phyloP scores from a whole-genome alignment of 2,888 invertebrate species.

The Stegana nigrithorax region DNA sequence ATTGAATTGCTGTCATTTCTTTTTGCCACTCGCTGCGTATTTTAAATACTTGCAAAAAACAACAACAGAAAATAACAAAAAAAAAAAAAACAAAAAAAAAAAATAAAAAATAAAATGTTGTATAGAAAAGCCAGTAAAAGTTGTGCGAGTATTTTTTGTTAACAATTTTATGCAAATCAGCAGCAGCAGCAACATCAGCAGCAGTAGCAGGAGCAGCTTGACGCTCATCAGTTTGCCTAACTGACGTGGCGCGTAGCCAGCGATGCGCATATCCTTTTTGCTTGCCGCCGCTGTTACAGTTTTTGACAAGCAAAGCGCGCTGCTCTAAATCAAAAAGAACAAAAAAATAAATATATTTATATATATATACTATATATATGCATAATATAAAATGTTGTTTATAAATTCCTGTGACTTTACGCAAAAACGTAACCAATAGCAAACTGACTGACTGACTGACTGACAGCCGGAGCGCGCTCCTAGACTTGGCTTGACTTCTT shows the following conservation, averaged over 20 bases:
- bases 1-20: conserved; percentile 44
- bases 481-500: no score
- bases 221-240: no score
- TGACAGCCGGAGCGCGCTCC: no score
- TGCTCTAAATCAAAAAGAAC: conserved; percentile 22
- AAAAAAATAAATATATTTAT: background rate
- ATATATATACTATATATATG: conserved; percentile 1
- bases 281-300: background rate
- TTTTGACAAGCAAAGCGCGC: background rate
- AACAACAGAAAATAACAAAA: conserved; percentile 26
- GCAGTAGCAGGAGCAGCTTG: background rate
- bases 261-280: background rate
- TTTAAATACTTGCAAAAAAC: background rate
- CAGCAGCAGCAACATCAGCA: conserved; percentile 21
- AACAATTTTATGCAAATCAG: conserved; percentile 55
- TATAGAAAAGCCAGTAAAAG: no score
- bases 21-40: conserved; percentile 23
- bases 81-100: conserved; percentile 2
- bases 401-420: conserved; percentile 7
- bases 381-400: background rate
- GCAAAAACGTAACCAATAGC: background rate
- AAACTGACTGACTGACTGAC: conserved; percentile 12
- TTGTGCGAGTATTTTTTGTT: no score
- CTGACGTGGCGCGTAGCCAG: background rate
- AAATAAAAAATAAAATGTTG: no score